Evolutionary conservation across 2,888 invertebrate genomes (phyloP).

Genomic region (Aphrophora alni): DNA sequence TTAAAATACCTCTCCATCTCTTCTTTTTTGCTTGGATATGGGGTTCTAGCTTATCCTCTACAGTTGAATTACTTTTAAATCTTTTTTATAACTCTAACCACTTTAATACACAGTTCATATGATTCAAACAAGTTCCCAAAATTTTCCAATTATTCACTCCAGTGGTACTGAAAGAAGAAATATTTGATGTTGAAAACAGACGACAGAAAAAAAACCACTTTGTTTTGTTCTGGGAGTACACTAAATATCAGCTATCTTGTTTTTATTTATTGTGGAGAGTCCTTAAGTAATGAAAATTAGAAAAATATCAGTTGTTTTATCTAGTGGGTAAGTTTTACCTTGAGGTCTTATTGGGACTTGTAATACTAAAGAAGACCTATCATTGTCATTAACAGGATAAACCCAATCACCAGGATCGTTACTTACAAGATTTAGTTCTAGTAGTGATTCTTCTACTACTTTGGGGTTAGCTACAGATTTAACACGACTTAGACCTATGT

Average conservation of each 20-base stretch:
- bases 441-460: background rate
- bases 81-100: too few species aligned
- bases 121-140: too few species aligned
- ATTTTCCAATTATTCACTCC: too few species aligned
- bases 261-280: background rate
- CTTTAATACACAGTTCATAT: too few species aligned
- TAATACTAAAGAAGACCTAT: background rate
- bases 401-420: background rate
- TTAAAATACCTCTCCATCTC: too few species aligned
- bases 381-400: slow-evolving; percentile 8
- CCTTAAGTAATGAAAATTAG: background rate
- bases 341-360: background rate
- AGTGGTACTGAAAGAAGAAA: too few species aligned
- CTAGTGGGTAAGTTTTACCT: background rate
- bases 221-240: too few species aligned
- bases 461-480: background rate
- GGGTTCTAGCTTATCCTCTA: too few species aligned
- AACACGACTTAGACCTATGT: background rate
- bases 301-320: slow-evolving; percentile 10
- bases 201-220: too few species aligned
- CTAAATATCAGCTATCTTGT: background rate
- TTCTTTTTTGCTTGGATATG: too few species aligned
- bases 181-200: too few species aligned
- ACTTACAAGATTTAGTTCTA: background rate
- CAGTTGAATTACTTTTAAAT: too few species aligned